Percentiles rank a stretch among this genome's conserved stretches.
Conservation (phyloP, 2,888 invertebrate genomes). For the Oligia strigilis region DNA sequence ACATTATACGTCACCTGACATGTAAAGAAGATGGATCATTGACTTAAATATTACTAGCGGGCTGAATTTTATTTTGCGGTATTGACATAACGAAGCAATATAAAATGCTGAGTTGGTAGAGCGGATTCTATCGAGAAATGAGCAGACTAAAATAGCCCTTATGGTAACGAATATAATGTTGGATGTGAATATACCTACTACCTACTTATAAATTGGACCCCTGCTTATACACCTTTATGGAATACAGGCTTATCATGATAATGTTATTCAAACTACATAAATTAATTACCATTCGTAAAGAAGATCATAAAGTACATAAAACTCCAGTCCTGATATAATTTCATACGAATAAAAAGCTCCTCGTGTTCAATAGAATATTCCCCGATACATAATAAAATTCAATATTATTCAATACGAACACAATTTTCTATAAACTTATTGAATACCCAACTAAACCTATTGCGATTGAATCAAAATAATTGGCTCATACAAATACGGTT, state of each 20-base stretch:
- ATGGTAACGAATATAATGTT: neutral
- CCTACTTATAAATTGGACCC: neutral
- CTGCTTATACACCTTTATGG: neutral
- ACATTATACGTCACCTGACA: neutral
- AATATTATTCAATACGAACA: conserved; percentile 11
- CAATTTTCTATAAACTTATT: conserved; percentile 16
- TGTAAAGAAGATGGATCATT: neutral
- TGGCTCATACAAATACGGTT: conserved; percentile 23
- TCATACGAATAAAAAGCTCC: neutral
- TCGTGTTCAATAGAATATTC: conserved; percentile 8
- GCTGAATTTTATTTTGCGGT: neutral
- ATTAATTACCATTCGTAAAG: neutral
- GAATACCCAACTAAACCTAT: conserved; percentile 31
- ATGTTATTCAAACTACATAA: neutral
- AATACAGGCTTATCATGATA: neutral
- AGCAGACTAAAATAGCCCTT: too few relatives aligned
- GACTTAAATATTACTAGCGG: too few relatives aligned
- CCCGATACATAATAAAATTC: conserved; percentile 8
- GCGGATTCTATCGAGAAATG: too few relatives aligned
- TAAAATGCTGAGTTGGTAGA: too few relatives aligned
- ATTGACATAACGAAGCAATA: neutral
- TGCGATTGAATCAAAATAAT: conserved; percentile 23
- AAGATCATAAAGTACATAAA: neutral
- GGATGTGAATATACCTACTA: neutral
- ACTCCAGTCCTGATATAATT: neutral